Conservation (phyloP, 2,113 vertebrate genomes). For the Peromyscus maniculatus region DNA sequence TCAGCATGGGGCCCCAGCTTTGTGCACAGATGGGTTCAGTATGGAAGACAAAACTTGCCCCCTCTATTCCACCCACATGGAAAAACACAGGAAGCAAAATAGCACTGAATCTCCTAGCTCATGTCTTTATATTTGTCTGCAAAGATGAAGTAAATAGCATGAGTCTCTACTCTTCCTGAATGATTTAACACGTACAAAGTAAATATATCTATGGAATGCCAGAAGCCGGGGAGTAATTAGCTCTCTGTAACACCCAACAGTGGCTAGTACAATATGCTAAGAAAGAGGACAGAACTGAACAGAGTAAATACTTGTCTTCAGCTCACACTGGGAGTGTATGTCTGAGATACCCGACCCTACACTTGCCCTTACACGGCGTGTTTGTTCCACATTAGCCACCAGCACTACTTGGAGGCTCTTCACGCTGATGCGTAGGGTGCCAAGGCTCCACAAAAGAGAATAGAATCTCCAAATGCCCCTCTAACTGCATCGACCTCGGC, state of each 20-base stretch:
- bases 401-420: background rate
- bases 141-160: constrained; percentile 42
- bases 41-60: constrained; percentile 44
- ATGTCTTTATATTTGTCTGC: constrained; percentile 70
- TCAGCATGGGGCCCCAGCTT: rapidly evolving
- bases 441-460: too few relatives aligned
- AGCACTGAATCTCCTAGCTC: background rate
- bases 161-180: constrained; percentile 68
- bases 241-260: constrained; percentile 47
- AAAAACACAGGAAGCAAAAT: constrained; percentile 59
- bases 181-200: constrained; percentile 60
- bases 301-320: background rate
- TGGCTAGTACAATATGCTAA: constrained; percentile 14
- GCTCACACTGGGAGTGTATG: background rate
- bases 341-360: background rate
- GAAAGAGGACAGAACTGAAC: background rate
- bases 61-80: constrained; percentile 23
- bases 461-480: background rate
- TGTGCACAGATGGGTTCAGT: constrained; percentile 56
- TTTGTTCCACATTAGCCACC: background rate
- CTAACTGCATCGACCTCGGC: background rate
- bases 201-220: constrained; percentile 57
- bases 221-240: constrained; percentile 66
- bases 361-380: rapidly evolving
- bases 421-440: too few relatives aligned